Evolutionary conservation across 2,797 vertebrate genomes (phyloP).

Genomic region (Botia almorhae): DNA sequence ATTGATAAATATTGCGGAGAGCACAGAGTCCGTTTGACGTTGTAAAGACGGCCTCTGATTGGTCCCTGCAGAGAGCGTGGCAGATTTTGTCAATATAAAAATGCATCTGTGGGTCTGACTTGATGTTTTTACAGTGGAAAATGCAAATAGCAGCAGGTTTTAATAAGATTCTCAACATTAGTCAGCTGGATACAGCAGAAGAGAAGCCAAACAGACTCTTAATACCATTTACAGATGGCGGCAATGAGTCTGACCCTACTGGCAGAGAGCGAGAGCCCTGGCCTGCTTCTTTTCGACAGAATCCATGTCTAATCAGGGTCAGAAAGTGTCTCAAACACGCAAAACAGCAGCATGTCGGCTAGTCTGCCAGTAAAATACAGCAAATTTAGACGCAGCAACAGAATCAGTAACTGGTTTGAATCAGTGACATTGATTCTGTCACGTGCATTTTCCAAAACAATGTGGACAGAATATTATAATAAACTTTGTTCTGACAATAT

Average conservation of each 20-base stretch:
- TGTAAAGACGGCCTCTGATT: neutral
- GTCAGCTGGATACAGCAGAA: constrained; percentile 53
- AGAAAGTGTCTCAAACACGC: constrained; percentile 46
- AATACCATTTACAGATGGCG: constrained; percentile 68
- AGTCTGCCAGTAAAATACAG: neutral
- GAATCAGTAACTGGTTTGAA: too few relatives aligned
- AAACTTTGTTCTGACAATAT: too few relatives aligned
- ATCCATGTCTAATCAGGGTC: constrained; percentile 63
- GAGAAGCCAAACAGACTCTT: constrained; percentile 68
- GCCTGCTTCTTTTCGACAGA: constrained; percentile 62
- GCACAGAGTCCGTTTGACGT: neutral
- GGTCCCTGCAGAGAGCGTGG: neutral
- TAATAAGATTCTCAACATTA: constrained; percentile 73
- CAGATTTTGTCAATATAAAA: constrained; percentile 56
- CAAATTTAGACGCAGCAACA: constrained; percentile 1
- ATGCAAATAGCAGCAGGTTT: constrained; percentile 69
- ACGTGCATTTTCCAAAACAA: too few relatives aligned
- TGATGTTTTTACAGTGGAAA: constrained; percentile 70
- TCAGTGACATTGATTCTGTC: too few relatives aligned
- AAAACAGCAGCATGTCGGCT: constrained; percentile 42
- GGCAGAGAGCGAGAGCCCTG: constrained; percentile 41
- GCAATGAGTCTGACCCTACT: constrained; percentile 62
- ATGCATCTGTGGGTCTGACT: constrained; percentile 64
- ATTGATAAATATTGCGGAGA: neutral
- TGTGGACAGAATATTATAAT: too few relatives aligned